Percentiles rank a stretch among this genome's conserved stretches.
These are phyloP conservation scores for Hoplodrina ambigua DNA, from an alignment of 2,888 invertebrate genomes.

Conservation along the genomic window DNA sequence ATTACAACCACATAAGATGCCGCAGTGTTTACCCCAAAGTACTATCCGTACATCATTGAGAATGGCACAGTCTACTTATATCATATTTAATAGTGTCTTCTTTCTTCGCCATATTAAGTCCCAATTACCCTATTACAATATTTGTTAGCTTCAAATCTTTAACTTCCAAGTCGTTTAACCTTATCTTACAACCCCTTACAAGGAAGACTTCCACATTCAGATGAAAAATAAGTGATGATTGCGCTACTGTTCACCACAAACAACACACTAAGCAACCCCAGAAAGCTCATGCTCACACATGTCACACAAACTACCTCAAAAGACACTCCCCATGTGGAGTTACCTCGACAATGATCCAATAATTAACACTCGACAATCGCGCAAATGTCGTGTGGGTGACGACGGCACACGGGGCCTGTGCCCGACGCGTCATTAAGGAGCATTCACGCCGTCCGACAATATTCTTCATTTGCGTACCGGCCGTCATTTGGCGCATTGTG, in stretches of 20 bases:
- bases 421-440: slow-evolving; percentile 87
- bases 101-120: background rate
- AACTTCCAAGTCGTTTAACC: background rate
- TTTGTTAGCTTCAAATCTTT: background rate
- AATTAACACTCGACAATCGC: slow-evolving; percentile 86
- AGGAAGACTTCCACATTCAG: background rate
- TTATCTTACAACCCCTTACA: background rate
- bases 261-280: background rate
- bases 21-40: too few relatives aligned
- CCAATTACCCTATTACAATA: background rate
- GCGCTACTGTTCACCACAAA: slow-evolving; percentile 24
- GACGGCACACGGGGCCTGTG: slow-evolving; percentile 73
- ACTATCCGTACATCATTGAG: background rate
- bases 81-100: background rate
- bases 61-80: background rate
- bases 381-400: slow-evolving; percentile 82
- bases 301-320: slow-evolving; percentile 28
- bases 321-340: slow-evolving; percentile 53
- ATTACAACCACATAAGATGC: too few relatives aligned
- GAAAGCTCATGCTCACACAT: slow-evolving; percentile 14
- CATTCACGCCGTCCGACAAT: slow-evolving; percentile 89
- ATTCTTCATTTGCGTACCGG: slow-evolving; percentile 89
- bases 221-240: slow-evolving; percentile 34
- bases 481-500: slow-evolving; percentile 89
- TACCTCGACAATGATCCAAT: slow-evolving; percentile 78